phyloP scores from a whole-genome alignment of 2,113 vertebrate genomes.

The Paraplagusia blochii region DNA sequence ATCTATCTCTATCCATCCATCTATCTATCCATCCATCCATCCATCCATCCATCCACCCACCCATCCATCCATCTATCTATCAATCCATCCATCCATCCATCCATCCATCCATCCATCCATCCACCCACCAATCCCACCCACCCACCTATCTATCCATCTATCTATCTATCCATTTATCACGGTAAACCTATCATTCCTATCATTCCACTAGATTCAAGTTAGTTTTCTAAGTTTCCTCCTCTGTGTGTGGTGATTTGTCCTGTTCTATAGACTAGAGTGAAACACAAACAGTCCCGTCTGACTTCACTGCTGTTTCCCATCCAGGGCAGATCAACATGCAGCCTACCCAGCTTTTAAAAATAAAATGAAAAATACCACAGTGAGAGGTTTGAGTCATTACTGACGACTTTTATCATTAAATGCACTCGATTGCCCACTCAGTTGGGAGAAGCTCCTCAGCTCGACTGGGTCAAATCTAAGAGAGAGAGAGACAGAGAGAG shows the following conservation, averaged over 20 bases:
- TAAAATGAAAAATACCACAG: conserved; percentile 8
- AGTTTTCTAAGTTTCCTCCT: not conserved
- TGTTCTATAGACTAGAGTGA: conserved; percentile 1
- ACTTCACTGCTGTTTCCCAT: not conserved
- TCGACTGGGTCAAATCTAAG: conserved; percentile 11
- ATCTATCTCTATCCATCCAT: no score
- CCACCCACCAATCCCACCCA: no score
- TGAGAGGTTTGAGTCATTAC: conserved; percentile 48
- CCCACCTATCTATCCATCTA: no score
- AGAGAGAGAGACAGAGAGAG: conserved; percentile 10
- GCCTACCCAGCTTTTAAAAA: conserved; percentile 15
- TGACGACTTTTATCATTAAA: conserved; percentile 45
- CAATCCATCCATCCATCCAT: no score
- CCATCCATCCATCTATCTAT: no score
- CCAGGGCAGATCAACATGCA: conserved; percentile 29
- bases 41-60: no score
- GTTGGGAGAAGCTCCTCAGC: conserved; percentile 15
- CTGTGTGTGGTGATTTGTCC: conserved; percentile 1
- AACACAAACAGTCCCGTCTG: not conserved
- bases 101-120: no score
- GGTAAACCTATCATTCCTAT: not conserved
- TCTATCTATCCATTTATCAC: not conserved
- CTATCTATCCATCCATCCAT: no score
- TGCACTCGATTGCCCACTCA: conserved; percentile 43
- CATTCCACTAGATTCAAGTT: not conserved